Conservation (phyloP, 2,888 invertebrate species). For the Stratiomys singularior region DNA sequence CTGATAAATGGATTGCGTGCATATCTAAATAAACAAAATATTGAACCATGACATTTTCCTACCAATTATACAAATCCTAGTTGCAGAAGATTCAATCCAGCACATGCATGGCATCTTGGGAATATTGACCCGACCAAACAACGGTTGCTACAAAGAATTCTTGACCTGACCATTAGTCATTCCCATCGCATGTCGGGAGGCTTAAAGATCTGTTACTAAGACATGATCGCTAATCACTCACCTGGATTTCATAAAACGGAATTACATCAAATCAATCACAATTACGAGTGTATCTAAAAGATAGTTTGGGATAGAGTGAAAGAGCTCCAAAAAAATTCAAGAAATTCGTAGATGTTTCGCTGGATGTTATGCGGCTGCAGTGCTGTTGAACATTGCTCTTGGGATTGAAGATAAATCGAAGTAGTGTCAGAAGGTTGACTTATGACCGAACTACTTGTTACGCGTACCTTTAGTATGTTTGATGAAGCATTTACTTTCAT, state of each 20-base stretch:
- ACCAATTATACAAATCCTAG: too few species aligned
- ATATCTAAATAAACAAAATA: too few species aligned
- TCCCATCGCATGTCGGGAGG: slow-evolving; percentile 29
- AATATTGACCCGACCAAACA: slow-evolving; percentile 39
- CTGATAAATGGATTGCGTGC: too few species aligned
- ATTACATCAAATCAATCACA: slow-evolving; percentile 44
- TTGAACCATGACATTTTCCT: too few species aligned
- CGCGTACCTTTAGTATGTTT: too few species aligned
- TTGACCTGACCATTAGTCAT: slow-evolving; percentile 40
- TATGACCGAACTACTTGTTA: too few species aligned
- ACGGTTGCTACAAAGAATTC: slow-evolving; percentile 37
- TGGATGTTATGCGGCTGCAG: neutral
- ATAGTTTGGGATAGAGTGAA: neutral
- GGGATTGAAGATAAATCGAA: neutral
- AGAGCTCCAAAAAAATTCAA: neutral
- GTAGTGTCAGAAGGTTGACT: too few species aligned
- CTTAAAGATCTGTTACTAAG: slow-evolving; percentile 30
- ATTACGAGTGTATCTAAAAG: slow-evolving; percentile 31
- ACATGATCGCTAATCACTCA: slow-evolving; percentile 43
- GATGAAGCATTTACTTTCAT: too few species aligned
- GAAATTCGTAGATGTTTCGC: slow-evolving; percentile 1
- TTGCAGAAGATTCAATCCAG: too few species aligned
- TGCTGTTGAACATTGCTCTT: neutral
- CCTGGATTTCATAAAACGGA: slow-evolving; percentile 38
- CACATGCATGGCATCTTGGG: neutral